Percentiles rank a stretch among this genome's conserved stretches.
phyloP scores from a whole-genome alignment of 2,888 invertebrate genomes.

The Adineta ricciae region DNA sequence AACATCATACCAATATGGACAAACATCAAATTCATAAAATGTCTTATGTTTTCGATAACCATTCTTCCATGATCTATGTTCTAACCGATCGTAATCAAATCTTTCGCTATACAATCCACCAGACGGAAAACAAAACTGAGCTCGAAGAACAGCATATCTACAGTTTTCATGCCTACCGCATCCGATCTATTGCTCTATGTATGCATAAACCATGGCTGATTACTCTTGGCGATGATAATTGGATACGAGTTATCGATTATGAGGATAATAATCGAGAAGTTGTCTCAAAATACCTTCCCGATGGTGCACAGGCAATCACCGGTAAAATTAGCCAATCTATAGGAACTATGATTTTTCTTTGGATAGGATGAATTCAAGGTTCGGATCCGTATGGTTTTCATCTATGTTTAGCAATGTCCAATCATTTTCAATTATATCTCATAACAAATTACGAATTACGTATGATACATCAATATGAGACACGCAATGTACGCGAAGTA shows the following conservation, averaged over 20 bases:
- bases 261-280: background rate
- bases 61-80: background rate
- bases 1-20: background rate
- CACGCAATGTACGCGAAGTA: background rate
- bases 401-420: background rate
- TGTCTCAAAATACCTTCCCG: background rate
- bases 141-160: background rate
- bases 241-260: background rate
- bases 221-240: background rate
- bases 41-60: background rate
- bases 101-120: background rate
- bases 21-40: background rate
- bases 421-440: constrained; percentile 4
- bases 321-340: background rate
- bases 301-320: background rate
- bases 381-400: constrained; percentile 6
- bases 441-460: constrained; percentile 21
- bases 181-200: background rate
- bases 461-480: constrained; percentile 10
- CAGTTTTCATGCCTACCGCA: background rate
- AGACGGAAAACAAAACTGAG: background rate
- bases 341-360: background rate
- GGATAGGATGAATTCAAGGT: background rate
- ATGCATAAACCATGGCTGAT: constrained; percentile 11
- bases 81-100: background rate